These are phyloP conservation scores for Heliconius aoede DNA, from an alignment of 2,888 invertebrate species.

Conservation along the genomic window DNA sequence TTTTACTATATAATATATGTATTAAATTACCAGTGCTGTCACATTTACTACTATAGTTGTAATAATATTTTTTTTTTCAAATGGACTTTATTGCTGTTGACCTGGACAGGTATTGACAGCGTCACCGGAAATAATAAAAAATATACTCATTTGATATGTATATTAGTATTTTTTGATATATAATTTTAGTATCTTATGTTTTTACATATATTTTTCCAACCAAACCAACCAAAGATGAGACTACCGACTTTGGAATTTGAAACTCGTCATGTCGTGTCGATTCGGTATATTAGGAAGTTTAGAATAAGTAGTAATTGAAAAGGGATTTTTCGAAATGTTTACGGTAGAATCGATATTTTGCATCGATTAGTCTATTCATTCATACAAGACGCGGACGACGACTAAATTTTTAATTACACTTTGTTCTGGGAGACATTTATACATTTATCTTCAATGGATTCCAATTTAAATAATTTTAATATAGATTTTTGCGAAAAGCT, in stretches of 20 bases:
- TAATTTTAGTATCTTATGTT: too few relatives aligned
- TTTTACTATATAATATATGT: background rate
- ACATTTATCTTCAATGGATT: background rate
- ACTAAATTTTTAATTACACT: background rate
- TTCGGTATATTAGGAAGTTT: background rate
- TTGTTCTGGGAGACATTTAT: background rate
- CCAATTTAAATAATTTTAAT: background rate
- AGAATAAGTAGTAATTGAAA: background rate
- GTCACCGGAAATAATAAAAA: too few relatives aligned
- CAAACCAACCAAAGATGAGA: background rate
- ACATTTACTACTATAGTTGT: background rate
- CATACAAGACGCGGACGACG: too few relatives aligned
- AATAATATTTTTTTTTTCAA: background rate
- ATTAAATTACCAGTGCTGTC: background rate
- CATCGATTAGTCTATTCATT: too few relatives aligned
- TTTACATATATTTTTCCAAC: too few relatives aligned
- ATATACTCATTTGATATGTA: too few relatives aligned
- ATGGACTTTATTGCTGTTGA: too few relatives aligned
- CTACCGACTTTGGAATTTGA: background rate
- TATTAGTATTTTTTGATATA: too few relatives aligned
- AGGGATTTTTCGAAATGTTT: too few relatives aligned
- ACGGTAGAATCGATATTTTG: too few relatives aligned
- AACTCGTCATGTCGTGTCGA: too few relatives aligned
- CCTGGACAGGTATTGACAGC: too few relatives aligned
- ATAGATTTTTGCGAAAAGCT: background rate